Base-by-base conservation (phyloP, 1,140 invertebrate genomes). In the Lepidurus couesii region DNA sequence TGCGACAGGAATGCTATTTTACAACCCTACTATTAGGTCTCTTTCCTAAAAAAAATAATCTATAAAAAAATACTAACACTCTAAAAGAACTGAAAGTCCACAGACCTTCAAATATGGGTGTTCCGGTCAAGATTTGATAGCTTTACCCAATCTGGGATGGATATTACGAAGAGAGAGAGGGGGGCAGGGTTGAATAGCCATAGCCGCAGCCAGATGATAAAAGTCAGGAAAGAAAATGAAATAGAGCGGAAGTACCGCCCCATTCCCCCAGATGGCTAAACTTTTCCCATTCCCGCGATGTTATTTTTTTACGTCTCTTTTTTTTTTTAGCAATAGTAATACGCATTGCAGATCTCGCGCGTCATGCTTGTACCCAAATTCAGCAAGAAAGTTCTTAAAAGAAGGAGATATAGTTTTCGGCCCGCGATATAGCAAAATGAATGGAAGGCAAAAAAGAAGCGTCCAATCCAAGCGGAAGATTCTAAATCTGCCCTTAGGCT, bases 401-500 rank as follows among this genome's bases (percentile, higher is more conserved):
- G 34, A 34, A 34, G 34, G 34, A 34, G 2, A 34, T 34, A 34
- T 34, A 34, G 34, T 34, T 34, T 65, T 7, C 21, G 53, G 16
- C 53, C 53, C 53, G 53, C 53, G 53, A 13, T 65, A 65, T 65
- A 65, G 53, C 53, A 21, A 65, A 65, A 65, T n/a, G 21, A 65
- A 21, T 65, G 53, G 16, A 65, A 65, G 53, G 53, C 53, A 21
- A 65, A 65, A 34, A 65, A n/a, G 13, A 65, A 65, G 53, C 53
- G 53, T 65, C 53, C 53, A 65, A 65, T 21, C 53, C 16, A 65
- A 65, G 53, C 53, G 16, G 53, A 65, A 65, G 21, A 7, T 13
- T 65, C 9, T 65, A 65, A 47, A 65, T 65, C 53, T n/a, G 53
- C 53, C 53, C 53, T 65, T 21, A 65, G 53, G 53, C n/a, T 65